Base-by-base conservation (phyloP, 1,140 invertebrate species). In the Danaus melanippus region DNA sequence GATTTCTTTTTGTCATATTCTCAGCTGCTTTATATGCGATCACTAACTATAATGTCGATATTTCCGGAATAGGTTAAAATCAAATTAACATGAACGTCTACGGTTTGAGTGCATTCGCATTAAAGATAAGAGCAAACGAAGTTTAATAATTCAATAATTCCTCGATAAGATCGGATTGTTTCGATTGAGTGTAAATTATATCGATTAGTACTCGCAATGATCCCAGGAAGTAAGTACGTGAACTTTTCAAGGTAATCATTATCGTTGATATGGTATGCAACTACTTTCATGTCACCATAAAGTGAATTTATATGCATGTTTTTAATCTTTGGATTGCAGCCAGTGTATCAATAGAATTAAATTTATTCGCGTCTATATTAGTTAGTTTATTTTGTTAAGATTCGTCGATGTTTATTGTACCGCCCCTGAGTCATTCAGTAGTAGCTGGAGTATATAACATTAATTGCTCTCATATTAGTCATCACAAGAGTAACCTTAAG, bases 261-360 rank as follows among this genome's bases (percentile, higher is more conserved):
- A 64, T 61, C 60, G 60, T 63, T 50, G 56, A 62, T 72, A 69
- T 67, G 62, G 57, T 51, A 58, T 68, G 58, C 60, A 43, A 12
- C 42, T 58, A 53, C 48, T 48, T 52, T 52, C 39, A 47, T 32
- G 15, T 52, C 32, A 40, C 46, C 43, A 11, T 46, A 46, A 46
- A 42, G 46, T 47, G 15, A 17, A 59, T 50, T 39, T 51, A 40
- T 42, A 32, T 53, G 53, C 50, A 56, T 17, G 56, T 61, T 65
- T 62, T 58, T 62, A 66, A 65, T 69, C 53, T 64, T 79, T 83
- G 80, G 76, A 74, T 43, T 48, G 7, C 15, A 62, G 74, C 78
- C 78, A 84, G 77, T 75, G 65, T 69, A 68, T 66, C 53, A 62
- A 67, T 46, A 60, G 55, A 51, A 51, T 39, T 62, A 39, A 42